These are phyloP conservation scores for Lasioglossum figueresi DNA, from an alignment of 2,888 invertebrate species.

Conservation along the genomic window DNA sequence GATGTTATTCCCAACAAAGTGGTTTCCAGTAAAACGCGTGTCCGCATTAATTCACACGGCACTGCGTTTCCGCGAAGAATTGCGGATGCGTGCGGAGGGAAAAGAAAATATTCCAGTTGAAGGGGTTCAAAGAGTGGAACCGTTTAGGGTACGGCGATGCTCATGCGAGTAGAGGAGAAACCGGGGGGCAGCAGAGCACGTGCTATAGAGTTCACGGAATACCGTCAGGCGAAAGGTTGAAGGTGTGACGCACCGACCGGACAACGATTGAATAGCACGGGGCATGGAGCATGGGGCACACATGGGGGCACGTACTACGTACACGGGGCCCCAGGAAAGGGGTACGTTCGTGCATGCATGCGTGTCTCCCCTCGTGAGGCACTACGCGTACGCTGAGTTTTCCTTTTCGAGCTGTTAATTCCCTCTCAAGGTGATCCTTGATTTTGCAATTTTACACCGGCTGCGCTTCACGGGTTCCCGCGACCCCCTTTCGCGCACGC, in stretches of 20 bases:
- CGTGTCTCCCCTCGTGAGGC: slow-evolving; percentile 63
- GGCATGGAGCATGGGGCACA: slow-evolving; percentile 42
- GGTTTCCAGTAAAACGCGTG: not conserved
- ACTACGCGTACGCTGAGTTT: slow-evolving; percentile 28
- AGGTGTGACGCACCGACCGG: slow-evolving; percentile 43
- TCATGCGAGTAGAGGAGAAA: not conserved
- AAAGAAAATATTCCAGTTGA: not conserved
- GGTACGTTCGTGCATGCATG: slow-evolving; percentile 66
- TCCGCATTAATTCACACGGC: not conserved
- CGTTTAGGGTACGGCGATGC: not conserved
- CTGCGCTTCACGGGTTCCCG: slow-evolving; percentile 4
- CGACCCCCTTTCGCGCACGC: not conserved
- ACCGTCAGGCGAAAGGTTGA: slow-evolving; percentile 27
- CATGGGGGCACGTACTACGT: slow-evolving; percentile 14
- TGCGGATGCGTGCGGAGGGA: not conserved
- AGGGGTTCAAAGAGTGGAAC: slow-evolving; percentile 2
- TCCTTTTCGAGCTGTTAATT: slow-evolving; percentile 44
- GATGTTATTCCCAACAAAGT: not conserved
- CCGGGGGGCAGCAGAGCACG: slow-evolving; percentile 4
- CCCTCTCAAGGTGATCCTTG: slow-evolving; percentile 27
- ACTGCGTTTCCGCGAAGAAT: not conserved
- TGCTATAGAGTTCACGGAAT: slow-evolving; percentile 37
- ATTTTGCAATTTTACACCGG: slow-evolving; percentile 47
- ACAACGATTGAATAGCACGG: slow-evolving; percentile 11
- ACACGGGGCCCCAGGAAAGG: slow-evolving; percentile 22